These are phyloP conservation scores for Lasioglossum zephyrum DNA, from an alignment of 2,888 invertebrate species.

Conservation along the genomic window DNA sequence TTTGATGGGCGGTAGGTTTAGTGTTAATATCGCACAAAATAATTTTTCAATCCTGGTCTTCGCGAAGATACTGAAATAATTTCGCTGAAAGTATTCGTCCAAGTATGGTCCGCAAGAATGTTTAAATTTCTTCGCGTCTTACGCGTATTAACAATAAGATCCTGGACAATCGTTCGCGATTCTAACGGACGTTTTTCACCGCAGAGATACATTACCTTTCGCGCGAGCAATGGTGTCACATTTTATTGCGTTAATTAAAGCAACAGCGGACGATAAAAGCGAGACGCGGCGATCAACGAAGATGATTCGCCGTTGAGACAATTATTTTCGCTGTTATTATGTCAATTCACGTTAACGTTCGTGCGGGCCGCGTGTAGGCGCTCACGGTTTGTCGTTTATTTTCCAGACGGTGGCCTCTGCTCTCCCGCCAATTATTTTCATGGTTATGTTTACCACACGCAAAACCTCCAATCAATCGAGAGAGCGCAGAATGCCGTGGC, in stretches of 20 bases:
- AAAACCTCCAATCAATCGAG: slow-evolving; percentile 36
- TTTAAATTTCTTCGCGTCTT: not conserved
- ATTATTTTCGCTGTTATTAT: slow-evolving; percentile 48
- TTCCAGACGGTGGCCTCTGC: slow-evolving; percentile 14
- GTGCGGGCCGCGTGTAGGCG: slow-evolving; percentile 9
- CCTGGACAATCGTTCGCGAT: not conserved
- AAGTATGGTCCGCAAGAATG: not conserved
- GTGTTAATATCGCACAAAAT: no score
- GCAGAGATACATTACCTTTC: no score
- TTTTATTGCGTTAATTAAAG: slow-evolving; percentile 39
- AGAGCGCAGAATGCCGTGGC: not conserved
- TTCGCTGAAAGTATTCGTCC: not conserved
- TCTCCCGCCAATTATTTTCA: slow-evolving; percentile 45
- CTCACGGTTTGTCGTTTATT: slow-evolving; percentile 27
- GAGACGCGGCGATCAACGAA: slow-evolving; percentile 8
- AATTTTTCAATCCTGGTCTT: not conserved
- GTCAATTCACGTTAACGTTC: slow-evolving; percentile 39
- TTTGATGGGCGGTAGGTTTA: no score
- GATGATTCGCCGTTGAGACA: slow-evolving; percentile 4
- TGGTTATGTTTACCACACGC: slow-evolving; percentile 13
- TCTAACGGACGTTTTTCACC: not conserved
- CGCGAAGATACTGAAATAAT: not conserved
- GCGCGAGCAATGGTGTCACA: not conserved
- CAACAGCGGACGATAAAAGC: not conserved
- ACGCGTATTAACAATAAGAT: no score